Conservation (phyloP, 2,797 vertebrate genomes). For the Trichosurus vulpecula region DNA sequence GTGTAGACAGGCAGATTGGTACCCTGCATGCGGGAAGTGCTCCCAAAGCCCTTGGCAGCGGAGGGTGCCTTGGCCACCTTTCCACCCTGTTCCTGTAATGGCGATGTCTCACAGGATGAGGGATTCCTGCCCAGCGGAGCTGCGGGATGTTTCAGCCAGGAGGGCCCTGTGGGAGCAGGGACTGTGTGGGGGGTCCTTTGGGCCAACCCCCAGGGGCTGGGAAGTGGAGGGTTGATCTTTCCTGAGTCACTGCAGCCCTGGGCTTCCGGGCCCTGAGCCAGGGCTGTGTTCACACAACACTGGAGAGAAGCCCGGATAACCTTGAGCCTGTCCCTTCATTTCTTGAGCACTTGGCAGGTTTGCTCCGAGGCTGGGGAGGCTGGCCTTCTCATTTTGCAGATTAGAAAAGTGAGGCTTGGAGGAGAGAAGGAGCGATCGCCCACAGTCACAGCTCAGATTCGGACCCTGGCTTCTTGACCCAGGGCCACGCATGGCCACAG, state of each 20-base stretch:
- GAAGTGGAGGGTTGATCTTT: no score
- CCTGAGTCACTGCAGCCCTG: no score
- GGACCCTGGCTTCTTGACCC: neutral
- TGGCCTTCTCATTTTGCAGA: neutral
- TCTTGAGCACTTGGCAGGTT: neutral
- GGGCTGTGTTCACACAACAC: no score
- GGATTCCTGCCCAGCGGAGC: neutral
- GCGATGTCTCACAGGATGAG: neutral
- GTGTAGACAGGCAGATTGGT: neutral
- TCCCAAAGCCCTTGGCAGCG: neutral
- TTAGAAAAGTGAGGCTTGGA: neutral
- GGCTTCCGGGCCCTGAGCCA: no score
- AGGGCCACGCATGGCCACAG: neutral
- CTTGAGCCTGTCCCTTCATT: neutral
- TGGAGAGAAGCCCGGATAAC: neutral
- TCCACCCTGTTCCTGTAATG: neutral
- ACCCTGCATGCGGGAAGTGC: neutral
- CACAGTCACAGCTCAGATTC: neutral
- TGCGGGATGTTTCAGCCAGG: no score
- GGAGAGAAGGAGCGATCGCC: accelerated
- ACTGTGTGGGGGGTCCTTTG: neutral
- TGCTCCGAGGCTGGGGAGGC: neutral
- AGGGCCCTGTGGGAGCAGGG: no score
- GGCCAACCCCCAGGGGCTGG: neutral
- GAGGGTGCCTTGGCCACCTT: neutral